Percentiles rank a stretch among this genome's conserved stretches.
Conservation (phyloP, 2,113 vertebrate genomes). For the Xiphorhynchus elegans region DNA sequence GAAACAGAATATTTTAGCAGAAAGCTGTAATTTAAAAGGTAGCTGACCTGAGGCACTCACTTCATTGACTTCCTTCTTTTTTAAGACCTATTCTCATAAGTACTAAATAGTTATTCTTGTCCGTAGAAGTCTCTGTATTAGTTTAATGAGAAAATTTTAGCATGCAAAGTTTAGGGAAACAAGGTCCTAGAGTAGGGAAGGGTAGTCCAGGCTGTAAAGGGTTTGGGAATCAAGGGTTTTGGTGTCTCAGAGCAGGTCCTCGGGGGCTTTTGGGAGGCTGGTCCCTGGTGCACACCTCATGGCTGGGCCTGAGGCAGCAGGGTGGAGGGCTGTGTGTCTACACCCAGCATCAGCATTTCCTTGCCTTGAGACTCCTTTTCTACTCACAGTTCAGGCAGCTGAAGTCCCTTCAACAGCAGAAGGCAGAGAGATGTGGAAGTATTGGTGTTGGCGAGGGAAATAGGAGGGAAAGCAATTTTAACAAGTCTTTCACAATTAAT, state of each 20-base stretch:
- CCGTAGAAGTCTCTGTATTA: not conserved
- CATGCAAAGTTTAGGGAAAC: not conserved
- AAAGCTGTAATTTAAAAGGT: not conserved
- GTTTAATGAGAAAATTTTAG: not conserved
- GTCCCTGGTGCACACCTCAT: not conserved
- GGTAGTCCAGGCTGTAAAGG: not conserved
- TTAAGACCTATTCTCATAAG: not conserved
- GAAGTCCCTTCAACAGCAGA: not conserved
- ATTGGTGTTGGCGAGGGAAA: not conserved
- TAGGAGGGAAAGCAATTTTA: not conserved
- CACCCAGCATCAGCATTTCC: not conserved
- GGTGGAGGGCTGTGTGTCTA: not conserved
- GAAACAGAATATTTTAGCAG: not conserved
- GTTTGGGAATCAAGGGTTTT: not conserved
- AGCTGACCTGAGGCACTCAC: not conserved
- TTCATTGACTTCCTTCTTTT: slow-evolving; percentile 1
- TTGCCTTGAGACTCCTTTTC: not conserved
- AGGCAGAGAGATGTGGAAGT: not conserved
- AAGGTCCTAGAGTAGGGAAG: not conserved
- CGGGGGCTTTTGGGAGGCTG: not conserved
- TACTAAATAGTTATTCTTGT: not conserved
- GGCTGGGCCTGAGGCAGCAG: not conserved
- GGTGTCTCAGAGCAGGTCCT: not conserved
- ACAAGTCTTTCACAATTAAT: not conserved
- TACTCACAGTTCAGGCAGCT: not conserved